Evolutionary conservation across 1,140 invertebrate species (phyloP).

Genomic region (Calephelis virginiensis): DNA sequence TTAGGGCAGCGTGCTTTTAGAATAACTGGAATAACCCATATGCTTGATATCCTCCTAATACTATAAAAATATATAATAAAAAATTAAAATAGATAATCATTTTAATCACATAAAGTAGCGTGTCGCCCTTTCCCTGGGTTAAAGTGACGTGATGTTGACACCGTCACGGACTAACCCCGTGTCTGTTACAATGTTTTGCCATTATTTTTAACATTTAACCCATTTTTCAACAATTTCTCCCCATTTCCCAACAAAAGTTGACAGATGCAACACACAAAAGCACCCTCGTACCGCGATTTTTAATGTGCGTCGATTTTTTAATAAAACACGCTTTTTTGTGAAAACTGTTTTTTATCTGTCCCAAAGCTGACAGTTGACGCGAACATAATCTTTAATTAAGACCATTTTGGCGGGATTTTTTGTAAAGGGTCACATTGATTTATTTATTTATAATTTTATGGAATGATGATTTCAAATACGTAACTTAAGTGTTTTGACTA

Average conservation of each 20-base stretch:
- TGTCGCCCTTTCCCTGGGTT: conserved; percentile 42
- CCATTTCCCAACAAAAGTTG: conserved; percentile 53
- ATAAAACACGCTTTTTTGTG: conserved; percentile 54
- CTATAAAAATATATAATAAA: background rate
- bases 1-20: no score
- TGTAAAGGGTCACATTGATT: conserved; percentile 42
- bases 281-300: conserved; percentile 59
- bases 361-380: conserved; percentile 76
- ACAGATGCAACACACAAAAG: conserved; percentile 57
- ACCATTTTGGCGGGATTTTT: conserved; percentile 59
- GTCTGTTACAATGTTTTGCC: conserved; percentile 52
- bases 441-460: conserved; percentile 68
- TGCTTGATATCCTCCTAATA: no score
- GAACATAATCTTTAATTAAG: conserved; percentile 76
- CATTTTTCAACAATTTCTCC: conserved; percentile 72
- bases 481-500: background rate
- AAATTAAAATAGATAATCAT: conserved; percentile 24
- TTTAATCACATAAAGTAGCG: conserved; percentile 29
- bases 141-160: conserved; percentile 57
- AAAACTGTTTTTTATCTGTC: conserved; percentile 55
- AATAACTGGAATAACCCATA: no score
- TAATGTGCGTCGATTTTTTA: conserved; percentile 68
- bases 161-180: conserved; percentile 51
- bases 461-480: conserved; percentile 27
- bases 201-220: conserved; percentile 66